Evolutionary conservation across 1,140 invertebrate genomes (phyloP), one percentile per base, ranked within the genome.

Genomic region (Phortica variegata): DNA sequence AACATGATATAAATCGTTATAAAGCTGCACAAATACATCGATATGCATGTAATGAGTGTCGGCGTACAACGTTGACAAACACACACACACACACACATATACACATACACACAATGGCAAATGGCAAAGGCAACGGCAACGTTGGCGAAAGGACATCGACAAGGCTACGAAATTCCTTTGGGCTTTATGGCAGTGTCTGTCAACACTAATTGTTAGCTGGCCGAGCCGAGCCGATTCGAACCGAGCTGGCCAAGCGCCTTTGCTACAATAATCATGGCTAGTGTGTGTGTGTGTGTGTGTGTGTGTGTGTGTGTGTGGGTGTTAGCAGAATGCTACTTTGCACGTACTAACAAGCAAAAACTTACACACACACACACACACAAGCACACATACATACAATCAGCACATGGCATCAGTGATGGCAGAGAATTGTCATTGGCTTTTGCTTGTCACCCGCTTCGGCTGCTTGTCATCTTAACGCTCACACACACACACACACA

Each of bases 171-270:
- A 68, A 68, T 68, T 61, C 63, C 60, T 50, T 54, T 59, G 48
- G 55, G 62, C 49, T 60, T 63, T 63, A 63, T 60, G 63, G 63
- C 63, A 68, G 68, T 68, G 65, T 68, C 63, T 68, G 63, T 68
- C 63, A 68, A 68, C 63, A 68, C 63, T 69, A 68, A 68, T 68
- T 69, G 65, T 68, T 34, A 34, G 32, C 32, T 13, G n/a, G 9
- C n/a, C n/a, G n/a, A n/a, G n/a, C n/a, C n/a, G n/a, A n/a, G n/a
- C n/a, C n/a, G n/a, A n/a, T n/a, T n/a, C n/a, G n/a, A n/a, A n/a
- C n/a, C n/a, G n/a, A n/a, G n/a, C n/a, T n/a, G n/a, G n/a, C n/a
- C n/a, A n/a, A n/a, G n/a, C 54, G 48, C 52, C 52, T 59, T 56
- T 58, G 55, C 60, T 55, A 66, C 63, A 60, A 66, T 66, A 63